Evolutionary conservation across 2,113 vertebrate species (phyloP).

Genomic region (Ibidorhyncha struthersii): DNA sequence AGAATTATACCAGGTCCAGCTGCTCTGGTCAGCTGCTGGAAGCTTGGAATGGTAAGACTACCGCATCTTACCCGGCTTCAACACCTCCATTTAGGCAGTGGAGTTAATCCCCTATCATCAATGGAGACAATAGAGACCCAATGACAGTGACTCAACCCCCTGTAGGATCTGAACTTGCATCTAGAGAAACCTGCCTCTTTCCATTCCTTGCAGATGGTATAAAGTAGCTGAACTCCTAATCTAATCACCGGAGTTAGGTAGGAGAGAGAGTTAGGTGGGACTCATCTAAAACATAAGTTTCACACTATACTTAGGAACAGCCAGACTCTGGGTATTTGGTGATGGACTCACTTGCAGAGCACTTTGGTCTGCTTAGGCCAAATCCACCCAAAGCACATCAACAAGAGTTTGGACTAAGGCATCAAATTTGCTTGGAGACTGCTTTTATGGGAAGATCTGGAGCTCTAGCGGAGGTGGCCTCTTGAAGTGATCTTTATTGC

Average conservation of each 20-base stretch:
- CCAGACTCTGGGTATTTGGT: background rate
- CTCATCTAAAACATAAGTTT: background rate
- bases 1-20: background rate
- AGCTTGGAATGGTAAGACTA: background rate
- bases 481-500: background rate
- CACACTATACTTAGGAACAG: rapidly evolving
- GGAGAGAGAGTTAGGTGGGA: background rate
- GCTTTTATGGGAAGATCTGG: background rate
- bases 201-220: background rate
- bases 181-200: background rate
- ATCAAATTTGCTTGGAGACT: background rate
- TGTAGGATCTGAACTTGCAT: background rate
- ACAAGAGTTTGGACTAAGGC: rapidly evolving
- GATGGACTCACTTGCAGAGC: background rate
- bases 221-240: background rate
- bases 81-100: background rate
- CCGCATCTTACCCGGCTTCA: background rate
- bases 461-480: background rate
- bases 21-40: background rate
- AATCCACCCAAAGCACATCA: background rate
- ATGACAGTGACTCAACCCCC: rapidly evolving
- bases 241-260: background rate
- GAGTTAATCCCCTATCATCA: background rate
- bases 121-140: rapidly evolving
- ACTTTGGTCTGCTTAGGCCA: background rate